phyloP scores from a whole-genome alignment of 2,797 vertebrate species.

The Trachops cirrhosus region DNA sequence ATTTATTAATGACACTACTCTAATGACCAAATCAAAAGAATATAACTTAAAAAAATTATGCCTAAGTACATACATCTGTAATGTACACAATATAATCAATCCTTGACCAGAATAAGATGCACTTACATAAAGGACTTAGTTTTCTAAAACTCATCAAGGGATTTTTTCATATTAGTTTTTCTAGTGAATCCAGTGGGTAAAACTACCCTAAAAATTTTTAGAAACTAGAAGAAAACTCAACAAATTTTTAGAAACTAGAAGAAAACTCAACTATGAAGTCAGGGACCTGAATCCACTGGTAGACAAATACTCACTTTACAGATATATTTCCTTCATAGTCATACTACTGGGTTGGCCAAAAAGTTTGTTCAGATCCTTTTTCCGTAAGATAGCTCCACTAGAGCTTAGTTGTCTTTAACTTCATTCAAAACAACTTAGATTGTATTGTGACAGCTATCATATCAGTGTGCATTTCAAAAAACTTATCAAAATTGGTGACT shows the following conservation, averaged over 20 bases:
- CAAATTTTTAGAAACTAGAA: conserved; percentile 22
- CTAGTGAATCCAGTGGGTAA: neutral
- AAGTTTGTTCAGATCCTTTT: neutral
- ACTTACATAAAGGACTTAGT: neutral
- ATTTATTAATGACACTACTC: neutral
- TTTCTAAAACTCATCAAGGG: neutral
- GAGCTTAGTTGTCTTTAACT: too few species aligned
- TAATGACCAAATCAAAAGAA: neutral
- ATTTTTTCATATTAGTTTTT: neutral
- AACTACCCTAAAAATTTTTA: neutral
- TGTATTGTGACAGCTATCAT: neutral
- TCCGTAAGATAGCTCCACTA: too few species aligned
- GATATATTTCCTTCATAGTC: neutral
- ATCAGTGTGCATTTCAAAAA: neutral
- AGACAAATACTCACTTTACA: neutral
- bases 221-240: neutral
- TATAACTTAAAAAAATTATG: neutral
- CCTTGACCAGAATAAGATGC: neutral
- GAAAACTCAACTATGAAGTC: neutral
- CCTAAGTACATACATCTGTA: neutral
- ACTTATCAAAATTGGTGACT: neutral
- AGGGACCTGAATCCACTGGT: neutral
- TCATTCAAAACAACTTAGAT: neutral
- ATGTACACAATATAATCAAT: neutral
- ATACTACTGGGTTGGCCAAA: neutral